Conservation (phyloP, 64 coral and sea anemone species). For the Catalaphyllia jardinei region DNA sequence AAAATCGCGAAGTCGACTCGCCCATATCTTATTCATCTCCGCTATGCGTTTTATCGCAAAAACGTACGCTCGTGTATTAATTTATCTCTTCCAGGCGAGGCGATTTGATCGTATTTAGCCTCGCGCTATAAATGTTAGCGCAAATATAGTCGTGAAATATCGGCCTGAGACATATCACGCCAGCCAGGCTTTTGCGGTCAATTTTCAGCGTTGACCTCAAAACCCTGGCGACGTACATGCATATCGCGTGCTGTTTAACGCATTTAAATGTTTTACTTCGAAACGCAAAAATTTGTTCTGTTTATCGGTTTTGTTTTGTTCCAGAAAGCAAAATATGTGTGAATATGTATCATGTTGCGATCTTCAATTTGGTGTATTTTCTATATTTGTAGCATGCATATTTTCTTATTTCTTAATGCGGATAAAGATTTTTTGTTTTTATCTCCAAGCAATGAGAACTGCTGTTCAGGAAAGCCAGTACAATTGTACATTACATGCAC, state of each 20-base stretch:
- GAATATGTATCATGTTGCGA: conserved; percentile 1
- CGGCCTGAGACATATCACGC: not conserved
- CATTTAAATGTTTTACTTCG: not conserved
- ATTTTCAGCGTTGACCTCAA: not conserved
- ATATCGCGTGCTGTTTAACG: not conserved
- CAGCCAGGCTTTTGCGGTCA: not conserved
- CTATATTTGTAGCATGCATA: not conserved
- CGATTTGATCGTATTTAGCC: conserved; percentile 3
- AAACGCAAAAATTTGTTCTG: not conserved
- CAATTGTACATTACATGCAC: not conserved
- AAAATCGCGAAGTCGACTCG: not conserved
- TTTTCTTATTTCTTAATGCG: too few species aligned
- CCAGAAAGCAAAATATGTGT: not conserved
- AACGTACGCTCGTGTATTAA: not conserved
- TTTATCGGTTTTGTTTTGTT: not conserved
- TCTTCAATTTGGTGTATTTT: not conserved
- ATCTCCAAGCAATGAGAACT: not conserved
- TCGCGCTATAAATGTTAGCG: not conserved
- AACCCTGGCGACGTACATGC: not conserved
- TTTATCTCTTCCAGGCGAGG: not conserved
- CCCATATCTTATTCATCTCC: not conserved
- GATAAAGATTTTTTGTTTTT: too few species aligned
- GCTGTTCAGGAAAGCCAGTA: not conserved
- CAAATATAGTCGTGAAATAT: not conserved
- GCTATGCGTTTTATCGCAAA: conserved; percentile 17